A percentile compares a stretch with the other conserved stretches of the same genome.
Conservation (phyloP, 2,797 vertebrate genomes). For the Esox lucius region DNA sequence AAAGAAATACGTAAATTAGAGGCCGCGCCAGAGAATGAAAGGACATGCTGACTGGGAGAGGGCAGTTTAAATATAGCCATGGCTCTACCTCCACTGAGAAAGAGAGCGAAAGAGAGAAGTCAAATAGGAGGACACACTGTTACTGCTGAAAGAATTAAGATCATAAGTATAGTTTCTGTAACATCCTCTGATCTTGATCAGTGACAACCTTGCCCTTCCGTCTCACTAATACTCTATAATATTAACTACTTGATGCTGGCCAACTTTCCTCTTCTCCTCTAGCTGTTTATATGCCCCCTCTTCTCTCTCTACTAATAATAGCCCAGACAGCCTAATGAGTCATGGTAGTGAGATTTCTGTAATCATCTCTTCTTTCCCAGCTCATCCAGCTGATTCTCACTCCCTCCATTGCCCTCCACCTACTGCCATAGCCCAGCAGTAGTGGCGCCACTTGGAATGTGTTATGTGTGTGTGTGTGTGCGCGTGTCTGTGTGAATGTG, state of each 20-base stretch:
- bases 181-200: neutral
- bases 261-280: neutral
- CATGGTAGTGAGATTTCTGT: constrained; percentile 2
- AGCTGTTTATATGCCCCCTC: neutral
- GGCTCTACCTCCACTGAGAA: constrained; percentile 1
- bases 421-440: neutral
- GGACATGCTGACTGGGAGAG: constrained; percentile 41
- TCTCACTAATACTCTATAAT: neutral
- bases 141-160: neutral
- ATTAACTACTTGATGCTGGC: neutral
- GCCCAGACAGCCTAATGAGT: constrained; percentile 21
- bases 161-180: neutral
- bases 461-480: neutral
- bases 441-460: constrained; percentile 13
- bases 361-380: neutral
- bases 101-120: constrained; percentile 7
- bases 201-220: neutral
- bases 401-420: neutral
- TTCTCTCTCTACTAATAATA: neutral
- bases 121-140: neutral
- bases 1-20: constrained; percentile 48
- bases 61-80: constrained; percentile 60
- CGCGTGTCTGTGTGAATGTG: neutral
- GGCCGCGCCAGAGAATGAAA: constrained; percentile 40
- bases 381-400: neutral